Evolutionary conservation across 1,140 invertebrate species (phyloP), one percentile per base, ranked within the genome.

Genomic region (Sminthurides bifidus): DNA sequence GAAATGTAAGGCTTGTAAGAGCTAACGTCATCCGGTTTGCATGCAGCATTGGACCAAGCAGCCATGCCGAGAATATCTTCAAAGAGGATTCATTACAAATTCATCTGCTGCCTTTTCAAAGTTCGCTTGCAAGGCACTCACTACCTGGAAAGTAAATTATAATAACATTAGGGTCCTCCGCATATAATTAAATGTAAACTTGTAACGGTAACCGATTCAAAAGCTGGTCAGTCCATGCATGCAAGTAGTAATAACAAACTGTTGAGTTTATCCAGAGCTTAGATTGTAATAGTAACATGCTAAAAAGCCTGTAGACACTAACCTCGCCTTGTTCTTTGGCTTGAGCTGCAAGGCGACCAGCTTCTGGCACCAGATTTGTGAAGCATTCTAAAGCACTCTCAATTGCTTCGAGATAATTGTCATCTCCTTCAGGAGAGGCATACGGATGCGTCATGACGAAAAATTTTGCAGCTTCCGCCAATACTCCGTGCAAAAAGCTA

Each of bases 361-460:
- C n/a, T n/a, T n/a, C 15, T 23, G 15, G 21, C 50, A 19, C 48
- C 43, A 8, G 50, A 17, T 14, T 52, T 26, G 14, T 52, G 21
- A 58, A 38, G 1, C 24, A 21, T 26, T 58, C 43, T 12, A 58
- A 29, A 15, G 24, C 15, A 27, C 37, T 40, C 21, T 38, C 43
- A 15, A 58, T 30, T 6, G 19, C 35, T 21, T 5, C 33, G 2
- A 52, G 21, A 27, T 52, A 21, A 3, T 38, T 52, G 2, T 14
- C 21, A 38, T 38, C 29, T n/a, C 40, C 14, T 15, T 52, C 49
- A 12, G 23, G 2, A 15, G 26, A 24, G 21, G 19, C 30, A 48
- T 45, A 58, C 29, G 56, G 56, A 53, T 44, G 40, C 17, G 21
- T 19, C 17, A 38, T 23, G 26, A 49, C 56, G 19, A 58, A 24